Conservation (phyloP, 2,113 vertebrate species). For the Pseudolaguvia tuberculata region DNA sequence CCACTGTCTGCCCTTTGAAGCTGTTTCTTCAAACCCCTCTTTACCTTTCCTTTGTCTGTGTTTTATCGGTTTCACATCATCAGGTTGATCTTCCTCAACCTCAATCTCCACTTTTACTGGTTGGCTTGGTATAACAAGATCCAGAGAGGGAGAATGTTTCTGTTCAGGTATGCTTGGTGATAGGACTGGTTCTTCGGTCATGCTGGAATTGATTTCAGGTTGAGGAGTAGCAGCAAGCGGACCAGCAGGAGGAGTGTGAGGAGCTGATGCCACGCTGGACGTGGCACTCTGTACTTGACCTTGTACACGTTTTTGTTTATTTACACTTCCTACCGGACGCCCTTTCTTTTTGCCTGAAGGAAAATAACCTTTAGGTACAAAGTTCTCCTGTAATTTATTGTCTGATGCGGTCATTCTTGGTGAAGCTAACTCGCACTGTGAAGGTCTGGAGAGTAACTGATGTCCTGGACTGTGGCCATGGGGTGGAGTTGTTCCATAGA, state of each 20-base stretch:
- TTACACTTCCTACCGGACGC: constrained; percentile 92
- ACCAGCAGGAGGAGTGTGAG: constrained; percentile 43
- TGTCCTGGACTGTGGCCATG: constrained; percentile 63
- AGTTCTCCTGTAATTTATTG: constrained; percentile 58
- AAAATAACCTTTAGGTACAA: constrained; percentile 92
- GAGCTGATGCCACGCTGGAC: constrained; percentile 32
- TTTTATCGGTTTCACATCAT: constrained; percentile 67
- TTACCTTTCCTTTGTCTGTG: constrained; percentile 76
- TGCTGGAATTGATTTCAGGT: constrained; percentile 31
- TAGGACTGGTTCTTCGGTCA: constrained; percentile 30
- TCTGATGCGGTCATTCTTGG: constrained; percentile 62
- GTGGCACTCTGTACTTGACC: constrained; percentile 60
- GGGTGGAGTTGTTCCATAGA: constrained; percentile 63
- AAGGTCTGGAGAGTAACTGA: constrained; percentile 58
- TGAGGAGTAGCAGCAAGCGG: constrained; percentile 36
- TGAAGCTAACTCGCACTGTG: constrained; percentile 63
- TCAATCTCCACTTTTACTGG: constrained; percentile 64
- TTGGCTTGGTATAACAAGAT: constrained; percentile 59
- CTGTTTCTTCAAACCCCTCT: constrained; percentile 63
- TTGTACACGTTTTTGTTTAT: constrained; percentile 85
- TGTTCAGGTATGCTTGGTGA: constrained; percentile 42
- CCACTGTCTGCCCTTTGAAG: constrained; percentile 61
- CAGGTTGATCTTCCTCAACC: constrained; percentile 65
- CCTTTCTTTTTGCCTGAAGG: constrained; percentile 98
- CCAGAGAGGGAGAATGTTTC: constrained; percentile 51